phyloP scores from a whole-genome alignment of 2,797 vertebrate species.

The Ciconia nigra region DNA sequence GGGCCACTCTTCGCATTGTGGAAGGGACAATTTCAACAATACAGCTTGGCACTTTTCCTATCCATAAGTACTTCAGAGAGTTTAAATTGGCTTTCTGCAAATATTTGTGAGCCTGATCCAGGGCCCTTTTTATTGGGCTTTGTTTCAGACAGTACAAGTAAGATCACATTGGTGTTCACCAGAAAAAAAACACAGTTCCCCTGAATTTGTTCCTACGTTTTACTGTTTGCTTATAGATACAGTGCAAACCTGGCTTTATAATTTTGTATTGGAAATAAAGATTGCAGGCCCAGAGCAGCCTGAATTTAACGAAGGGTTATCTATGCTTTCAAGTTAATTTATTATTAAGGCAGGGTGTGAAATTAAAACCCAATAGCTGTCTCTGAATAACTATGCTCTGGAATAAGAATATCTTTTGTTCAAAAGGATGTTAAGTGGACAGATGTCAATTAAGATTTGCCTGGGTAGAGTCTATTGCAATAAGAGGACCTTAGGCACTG shows the following conservation, averaged over 20 bases:
- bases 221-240: background rate
- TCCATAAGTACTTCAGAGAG: background rate
- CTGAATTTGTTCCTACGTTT: background rate
- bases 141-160: background rate
- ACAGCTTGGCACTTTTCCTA: background rate
- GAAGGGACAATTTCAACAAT: background rate
- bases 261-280: background rate
- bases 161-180: background rate
- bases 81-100: background rate
- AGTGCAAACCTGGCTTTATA: background rate
- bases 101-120: background rate
- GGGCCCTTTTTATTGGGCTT: background rate
- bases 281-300: background rate
- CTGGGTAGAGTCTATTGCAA: background rate
- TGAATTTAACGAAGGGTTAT: background rate
- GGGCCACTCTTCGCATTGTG: fast-evolving
- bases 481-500: background rate
- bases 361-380: background rate
- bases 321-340: background rate
- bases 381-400: background rate
- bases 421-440: background rate
- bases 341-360: background rate
- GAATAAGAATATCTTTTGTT: background rate
- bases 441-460: background rate
- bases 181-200: background rate